Conservation (phyloP, 1,140 invertebrate genomes). For the Ceratosolen solmsi region DNA sequence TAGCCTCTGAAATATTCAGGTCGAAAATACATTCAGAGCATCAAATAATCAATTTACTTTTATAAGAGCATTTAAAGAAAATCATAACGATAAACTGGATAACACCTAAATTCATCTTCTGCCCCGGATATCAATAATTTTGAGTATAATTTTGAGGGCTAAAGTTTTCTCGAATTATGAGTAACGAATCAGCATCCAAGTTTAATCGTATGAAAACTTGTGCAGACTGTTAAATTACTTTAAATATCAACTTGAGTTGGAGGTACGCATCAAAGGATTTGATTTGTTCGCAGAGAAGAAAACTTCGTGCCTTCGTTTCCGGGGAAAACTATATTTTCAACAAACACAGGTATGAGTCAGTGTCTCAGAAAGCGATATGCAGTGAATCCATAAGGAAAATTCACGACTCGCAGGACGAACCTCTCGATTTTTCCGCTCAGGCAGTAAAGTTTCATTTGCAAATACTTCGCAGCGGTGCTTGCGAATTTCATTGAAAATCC, state of each 20-base stretch:
- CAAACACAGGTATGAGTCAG: slow-evolving; percentile 23
- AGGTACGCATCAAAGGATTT: slow-evolving; percentile 24
- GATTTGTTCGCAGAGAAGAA: background rate
- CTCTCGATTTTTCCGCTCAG: slow-evolving; percentile 41
- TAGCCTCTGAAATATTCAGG: too few species aligned
- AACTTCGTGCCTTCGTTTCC: background rate
- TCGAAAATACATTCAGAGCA: too few species aligned
- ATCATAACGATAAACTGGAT: too few species aligned
- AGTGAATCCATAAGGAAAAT: slow-evolving; percentile 32
- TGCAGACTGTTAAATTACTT: background rate
- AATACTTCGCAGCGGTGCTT: slow-evolving; percentile 24
- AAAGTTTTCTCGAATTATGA: slow-evolving; percentile 3
- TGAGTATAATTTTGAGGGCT: background rate
- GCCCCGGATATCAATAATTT: too few species aligned
- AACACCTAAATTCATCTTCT: too few species aligned
- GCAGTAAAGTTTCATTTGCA: slow-evolving; percentile 46
- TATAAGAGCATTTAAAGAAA: too few species aligned
- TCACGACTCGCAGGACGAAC: slow-evolving; percentile 27
- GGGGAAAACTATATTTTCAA: background rate
- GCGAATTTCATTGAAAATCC: slow-evolving; percentile 45
- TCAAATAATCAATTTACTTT: too few species aligned
- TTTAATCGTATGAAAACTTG: slow-evolving; percentile 9
- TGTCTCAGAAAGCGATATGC: slow-evolving; percentile 33
- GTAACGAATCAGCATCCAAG: background rate
- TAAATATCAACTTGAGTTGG: background rate